A percentile compares a stretch with the other conserved stretches of the same genome.
phyloP scores from a whole-genome alignment of 2,888 invertebrate species.

The Eumerus sabulonum region DNA sequence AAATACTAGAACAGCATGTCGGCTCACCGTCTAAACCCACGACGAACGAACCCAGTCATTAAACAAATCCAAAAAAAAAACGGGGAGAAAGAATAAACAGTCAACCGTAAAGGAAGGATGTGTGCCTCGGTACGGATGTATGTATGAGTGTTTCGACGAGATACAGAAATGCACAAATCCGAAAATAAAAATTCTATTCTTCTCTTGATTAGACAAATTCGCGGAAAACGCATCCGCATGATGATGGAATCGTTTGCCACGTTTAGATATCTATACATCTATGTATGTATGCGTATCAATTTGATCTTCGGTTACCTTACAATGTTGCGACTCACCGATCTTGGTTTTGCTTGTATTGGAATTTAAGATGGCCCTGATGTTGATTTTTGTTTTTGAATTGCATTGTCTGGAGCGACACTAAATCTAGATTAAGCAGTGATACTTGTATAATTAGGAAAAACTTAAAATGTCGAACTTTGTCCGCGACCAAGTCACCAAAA shows the following conservation, averaged over 20 bases:
- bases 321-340: constrained; percentile 57
- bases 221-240: constrained; percentile 76
- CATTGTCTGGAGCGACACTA: too few species aligned
- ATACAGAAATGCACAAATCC: constrained; percentile 63
- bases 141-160: constrained; percentile 9
- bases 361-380: too few species aligned
- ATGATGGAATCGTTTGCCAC: constrained; percentile 57
- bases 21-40: constrained; percentile 38
- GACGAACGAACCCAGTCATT: constrained; percentile 23
- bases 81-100: constrained; percentile 6
- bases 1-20: constrained; percentile 62
- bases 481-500: too few species aligned
- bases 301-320: constrained; percentile 38
- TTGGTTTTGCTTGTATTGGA: neutral
- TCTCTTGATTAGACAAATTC: constrained; percentile 76
- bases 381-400: too few species aligned
- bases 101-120: too few species aligned
- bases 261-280: too few species aligned
- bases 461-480: too few species aligned
- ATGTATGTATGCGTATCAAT: constrained; percentile 1
- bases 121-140: neutral
- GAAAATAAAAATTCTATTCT: constrained; percentile 62
- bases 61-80: constrained; percentile 8
- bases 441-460: too few species aligned
- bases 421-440: too few species aligned